Evolutionary conservation across 1,140 invertebrate genomes (phyloP).

Genomic region (Leptestheria dahalacensis): DNA sequence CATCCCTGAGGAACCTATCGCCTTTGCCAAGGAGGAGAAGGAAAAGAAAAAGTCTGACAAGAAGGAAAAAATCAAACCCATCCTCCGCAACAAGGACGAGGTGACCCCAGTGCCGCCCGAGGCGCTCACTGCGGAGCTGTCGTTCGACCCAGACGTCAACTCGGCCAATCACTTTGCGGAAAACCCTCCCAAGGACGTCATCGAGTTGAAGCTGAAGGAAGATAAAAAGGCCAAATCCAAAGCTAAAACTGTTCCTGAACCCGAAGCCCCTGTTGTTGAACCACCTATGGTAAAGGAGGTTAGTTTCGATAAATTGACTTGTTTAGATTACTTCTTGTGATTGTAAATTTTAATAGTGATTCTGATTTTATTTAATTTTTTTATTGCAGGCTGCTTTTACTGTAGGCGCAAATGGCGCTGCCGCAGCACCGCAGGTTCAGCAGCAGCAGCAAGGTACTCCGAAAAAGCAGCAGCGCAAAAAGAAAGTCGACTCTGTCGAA

Average conservation of each 20-base stretch:
- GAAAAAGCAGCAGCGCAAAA: constrained; percentile 2
- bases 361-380: background rate
- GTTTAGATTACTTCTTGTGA: no score
- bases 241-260: background rate
- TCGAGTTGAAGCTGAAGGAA: constrained; percentile 38
- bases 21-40: background rate
- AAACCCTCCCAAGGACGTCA: constrained; percentile 61
- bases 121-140: constrained; percentile 23
- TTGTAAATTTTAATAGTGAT: background rate
- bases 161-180: constrained; percentile 56
- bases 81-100: constrained; percentile 47
- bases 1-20: constrained; percentile 6
- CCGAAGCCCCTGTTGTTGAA: constrained; percentile 1
- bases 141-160: constrained; percentile 15
- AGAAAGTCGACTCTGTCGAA: constrained; percentile 2
- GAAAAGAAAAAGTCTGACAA: constrained; percentile 21
- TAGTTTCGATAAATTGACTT: background rate
- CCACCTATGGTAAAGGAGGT: background rate
- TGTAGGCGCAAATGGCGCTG: background rate
- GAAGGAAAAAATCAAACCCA: constrained; percentile 33
- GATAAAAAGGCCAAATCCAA: constrained; percentile 9
- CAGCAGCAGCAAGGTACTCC: background rate
- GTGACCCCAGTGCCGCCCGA: constrained; percentile 23
- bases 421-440: background rate
- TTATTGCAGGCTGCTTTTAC: background rate